These are phyloP conservation scores for Sarcophaga subvicina DNA, from an alignment of 2,888 invertebrate genomes.

Conservation along the genomic window DNA sequence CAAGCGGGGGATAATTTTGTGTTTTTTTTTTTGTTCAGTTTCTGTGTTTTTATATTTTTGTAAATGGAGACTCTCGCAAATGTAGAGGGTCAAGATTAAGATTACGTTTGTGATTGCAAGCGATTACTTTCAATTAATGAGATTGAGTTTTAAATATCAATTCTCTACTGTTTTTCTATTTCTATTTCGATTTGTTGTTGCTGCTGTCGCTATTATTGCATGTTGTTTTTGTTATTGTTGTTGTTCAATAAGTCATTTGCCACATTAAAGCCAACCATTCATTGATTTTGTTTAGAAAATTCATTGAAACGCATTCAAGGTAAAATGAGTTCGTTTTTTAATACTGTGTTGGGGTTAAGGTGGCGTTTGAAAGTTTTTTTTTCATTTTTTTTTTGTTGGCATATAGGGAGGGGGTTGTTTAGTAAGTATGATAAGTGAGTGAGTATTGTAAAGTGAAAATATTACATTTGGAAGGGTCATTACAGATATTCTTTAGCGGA, in stretches of 20 bases:
- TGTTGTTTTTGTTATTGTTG: neutral
- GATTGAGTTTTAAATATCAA: conserved; percentile 64
- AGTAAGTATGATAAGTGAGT: neutral
- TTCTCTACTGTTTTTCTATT: conserved; percentile 21
- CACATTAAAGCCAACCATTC: conserved; percentile 17
- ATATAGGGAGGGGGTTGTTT: neutral
- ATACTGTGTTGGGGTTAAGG: neutral
- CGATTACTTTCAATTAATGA: conserved; percentile 63
- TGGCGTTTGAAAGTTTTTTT: neutral
- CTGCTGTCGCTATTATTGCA: neutral
- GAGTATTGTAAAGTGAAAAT: too few species aligned
- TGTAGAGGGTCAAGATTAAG: conserved; percentile 69
- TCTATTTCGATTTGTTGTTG: neutral
- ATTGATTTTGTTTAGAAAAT: conserved; percentile 25
- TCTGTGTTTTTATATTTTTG: neutral
- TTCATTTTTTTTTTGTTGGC: neutral
- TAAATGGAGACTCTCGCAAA: conserved; percentile 54
- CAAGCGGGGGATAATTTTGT: neutral
- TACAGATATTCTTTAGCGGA: too few species aligned
- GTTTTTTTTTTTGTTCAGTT: too few species aligned
- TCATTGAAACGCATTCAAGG: conserved; percentile 34
- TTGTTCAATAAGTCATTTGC: conserved; percentile 39
- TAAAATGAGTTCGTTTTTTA: conserved; percentile 3
- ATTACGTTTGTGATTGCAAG: conserved; percentile 15
- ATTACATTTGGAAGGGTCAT: too few species aligned